A percentile compares a stretch with the other conserved stretches of the same genome.
These are phyloP conservation scores for Nyctalus aviator DNA, from an alignment of 2,797 vertebrate genomes.

Conservation along the genomic window DNA sequence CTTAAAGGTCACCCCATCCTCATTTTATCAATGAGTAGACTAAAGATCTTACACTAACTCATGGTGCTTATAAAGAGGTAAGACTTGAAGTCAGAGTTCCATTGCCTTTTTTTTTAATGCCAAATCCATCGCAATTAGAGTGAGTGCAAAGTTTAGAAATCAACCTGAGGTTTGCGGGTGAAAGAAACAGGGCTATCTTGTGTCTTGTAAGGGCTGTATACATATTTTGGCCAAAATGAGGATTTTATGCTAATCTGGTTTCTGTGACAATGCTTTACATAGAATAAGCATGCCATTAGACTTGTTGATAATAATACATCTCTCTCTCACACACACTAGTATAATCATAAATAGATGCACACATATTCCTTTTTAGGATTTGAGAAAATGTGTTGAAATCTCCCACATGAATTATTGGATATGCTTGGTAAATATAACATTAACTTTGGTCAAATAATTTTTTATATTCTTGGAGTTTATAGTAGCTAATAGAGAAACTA, in stretches of 20 bases:
- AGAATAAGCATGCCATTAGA: background rate
- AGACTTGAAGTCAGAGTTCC: background rate
- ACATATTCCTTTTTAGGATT: background rate
- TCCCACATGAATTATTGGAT: background rate
- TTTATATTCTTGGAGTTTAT: background rate
- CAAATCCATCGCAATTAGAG: background rate
- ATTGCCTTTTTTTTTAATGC: background rate
- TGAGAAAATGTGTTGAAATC: background rate
- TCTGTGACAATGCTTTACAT: background rate
- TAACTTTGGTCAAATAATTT: background rate
- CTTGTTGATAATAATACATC: background rate
- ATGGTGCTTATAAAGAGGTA: background rate
- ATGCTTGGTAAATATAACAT: constrained; percentile 19
- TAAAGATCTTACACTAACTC: background rate
- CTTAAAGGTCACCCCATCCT: background rate
- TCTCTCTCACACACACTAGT: background rate
- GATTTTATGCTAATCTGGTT: background rate
- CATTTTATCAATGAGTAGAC: background rate
- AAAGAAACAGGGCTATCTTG: background rate
- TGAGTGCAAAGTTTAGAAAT: background rate
- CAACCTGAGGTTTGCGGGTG: background rate
- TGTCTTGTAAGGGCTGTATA: background rate
- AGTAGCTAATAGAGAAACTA: background rate
- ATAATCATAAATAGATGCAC: background rate
- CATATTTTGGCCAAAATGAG: constrained; percentile 26